A percentile compares a stretch with the other conserved stretches of the same genome.
phyloP scores from a whole-genome alignment of 2,888 invertebrate species.

The Nomada ruficornis region DNA sequence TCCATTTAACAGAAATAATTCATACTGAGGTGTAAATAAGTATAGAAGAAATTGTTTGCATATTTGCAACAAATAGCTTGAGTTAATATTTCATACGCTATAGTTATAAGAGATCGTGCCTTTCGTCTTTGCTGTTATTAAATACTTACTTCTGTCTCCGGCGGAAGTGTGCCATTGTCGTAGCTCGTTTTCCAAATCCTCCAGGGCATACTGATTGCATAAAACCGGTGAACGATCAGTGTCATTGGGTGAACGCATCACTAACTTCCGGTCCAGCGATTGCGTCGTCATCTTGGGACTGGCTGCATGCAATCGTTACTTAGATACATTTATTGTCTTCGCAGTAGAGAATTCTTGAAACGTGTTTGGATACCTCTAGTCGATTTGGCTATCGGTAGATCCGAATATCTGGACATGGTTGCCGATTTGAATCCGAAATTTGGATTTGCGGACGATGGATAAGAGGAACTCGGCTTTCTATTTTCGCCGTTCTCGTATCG shows the following conservation, averaged over 20 bases:
- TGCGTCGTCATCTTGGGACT: constrained; percentile 81
- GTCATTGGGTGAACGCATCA: constrained; percentile 75
- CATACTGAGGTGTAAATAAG: no score
- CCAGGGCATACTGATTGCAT: constrained; percentile 89
- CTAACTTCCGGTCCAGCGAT: constrained; percentile 81
- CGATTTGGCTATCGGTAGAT: constrained; percentile 73
- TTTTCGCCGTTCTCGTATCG: constrained; percentile 64
- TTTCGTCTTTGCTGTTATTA: background rate
- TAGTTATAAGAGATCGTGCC: no score
- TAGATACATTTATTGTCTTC: background rate
- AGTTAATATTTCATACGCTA: no score
- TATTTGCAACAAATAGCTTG: background rate
- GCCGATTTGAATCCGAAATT: constrained; percentile 80
- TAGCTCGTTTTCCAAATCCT: constrained; percentile 68
- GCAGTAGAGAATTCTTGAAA: background rate
- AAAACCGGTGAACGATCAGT: constrained; percentile 87
- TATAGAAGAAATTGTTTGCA: background rate
- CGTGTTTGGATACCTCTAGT: constrained; percentile 61
- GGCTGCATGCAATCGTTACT: constrained; percentile 63
- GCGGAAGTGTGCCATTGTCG: constrained; percentile 62
- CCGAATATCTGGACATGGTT: constrained; percentile 81
- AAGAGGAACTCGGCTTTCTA: constrained; percentile 46
- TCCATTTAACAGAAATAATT: background rate
- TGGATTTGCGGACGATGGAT: constrained; percentile 58
- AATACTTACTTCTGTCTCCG: constrained; percentile 43